Conservation (phyloP, 2,113 vertebrate genomes). For the Eclectus roratus region DNA sequence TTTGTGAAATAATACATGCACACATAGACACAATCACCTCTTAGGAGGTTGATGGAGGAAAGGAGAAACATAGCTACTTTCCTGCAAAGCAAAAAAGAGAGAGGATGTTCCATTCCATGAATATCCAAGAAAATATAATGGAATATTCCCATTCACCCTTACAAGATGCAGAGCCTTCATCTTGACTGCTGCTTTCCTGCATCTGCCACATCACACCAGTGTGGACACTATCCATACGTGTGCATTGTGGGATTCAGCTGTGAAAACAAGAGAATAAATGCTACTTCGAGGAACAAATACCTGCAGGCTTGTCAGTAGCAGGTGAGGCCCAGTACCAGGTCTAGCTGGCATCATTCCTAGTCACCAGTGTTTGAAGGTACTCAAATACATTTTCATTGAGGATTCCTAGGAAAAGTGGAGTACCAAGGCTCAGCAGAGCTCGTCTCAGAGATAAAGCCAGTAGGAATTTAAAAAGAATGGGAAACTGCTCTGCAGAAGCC, state of each 20-base stretch:
- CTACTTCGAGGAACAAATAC: not conserved
- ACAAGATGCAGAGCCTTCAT: not conserved
- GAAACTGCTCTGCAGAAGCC: not conserved
- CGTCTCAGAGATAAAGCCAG: not conserved
- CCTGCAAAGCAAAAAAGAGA: not conserved
- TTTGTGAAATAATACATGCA: not conserved
- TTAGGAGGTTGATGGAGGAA: not conserved
- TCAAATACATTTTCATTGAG: not conserved
- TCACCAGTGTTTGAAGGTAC: not conserved
- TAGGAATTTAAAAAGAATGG: not conserved
- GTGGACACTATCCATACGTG: fast-evolving
- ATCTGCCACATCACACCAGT: fast-evolving
- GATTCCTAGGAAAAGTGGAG: not conserved
- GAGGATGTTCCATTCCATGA: not conserved
- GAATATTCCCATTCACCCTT: not conserved
- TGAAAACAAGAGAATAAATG: not conserved
- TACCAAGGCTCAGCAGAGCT: not conserved
- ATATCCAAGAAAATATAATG: not conserved
- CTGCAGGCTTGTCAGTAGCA: not conserved
- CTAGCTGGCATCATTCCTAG: not conserved
- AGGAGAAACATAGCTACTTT: not conserved
- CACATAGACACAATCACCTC: not conserved
- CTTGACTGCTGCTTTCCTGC: not conserved
- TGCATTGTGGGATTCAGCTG: not conserved
- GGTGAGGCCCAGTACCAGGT: not conserved